Conservation (phyloP, 2,113 vertebrate genomes). For the Catharus bicknelli region DNA sequence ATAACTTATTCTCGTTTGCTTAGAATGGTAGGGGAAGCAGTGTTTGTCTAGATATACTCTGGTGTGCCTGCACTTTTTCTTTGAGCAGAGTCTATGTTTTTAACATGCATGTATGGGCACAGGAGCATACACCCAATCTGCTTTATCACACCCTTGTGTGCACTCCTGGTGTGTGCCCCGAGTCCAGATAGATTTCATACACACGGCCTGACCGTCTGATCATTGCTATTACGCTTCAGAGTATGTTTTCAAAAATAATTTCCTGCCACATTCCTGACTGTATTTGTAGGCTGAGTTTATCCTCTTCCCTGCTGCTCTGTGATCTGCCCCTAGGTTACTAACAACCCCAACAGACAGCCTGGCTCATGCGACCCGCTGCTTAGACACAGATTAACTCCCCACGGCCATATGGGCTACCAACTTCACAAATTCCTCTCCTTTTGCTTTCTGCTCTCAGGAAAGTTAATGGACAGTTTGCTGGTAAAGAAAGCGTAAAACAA, state of each 20-base stretch:
- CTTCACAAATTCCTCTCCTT: slow-evolving; percentile 80
- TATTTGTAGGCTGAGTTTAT: slow-evolving; percentile 79
- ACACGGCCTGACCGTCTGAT: slow-evolving; percentile 53
- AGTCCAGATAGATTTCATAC: slow-evolving; percentile 36
- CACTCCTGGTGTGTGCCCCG: not conserved
- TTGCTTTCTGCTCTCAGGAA: slow-evolving; percentile 65
- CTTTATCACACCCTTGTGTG: not conserved
- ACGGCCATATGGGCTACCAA: slow-evolving; percentile 80
- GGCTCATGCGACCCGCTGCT: slow-evolving; percentile 81
- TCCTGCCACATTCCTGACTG: slow-evolving; percentile 84
- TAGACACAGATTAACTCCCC: slow-evolving; percentile 77
- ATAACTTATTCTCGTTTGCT: not conserved
- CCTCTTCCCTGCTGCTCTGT: slow-evolving; percentile 81
- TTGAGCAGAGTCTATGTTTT: not conserved
- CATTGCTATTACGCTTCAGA: slow-evolving; percentile 71
- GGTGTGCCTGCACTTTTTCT: not conserved
- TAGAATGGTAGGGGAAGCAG: not conserved
- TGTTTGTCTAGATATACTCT: not conserved
- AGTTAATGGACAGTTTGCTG: slow-evolving; percentile 71
- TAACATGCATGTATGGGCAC: not conserved
- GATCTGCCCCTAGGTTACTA: slow-evolving; percentile 82
- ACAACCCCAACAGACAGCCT: slow-evolving; percentile 82
- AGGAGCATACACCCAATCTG: not conserved
- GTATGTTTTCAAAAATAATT: slow-evolving; percentile 80
- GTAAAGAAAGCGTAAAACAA: slow-evolving; percentile 50